Conservation (phyloP, 2,797 vertebrate genomes). For the Schizopygopsis pylzovi region DNA sequence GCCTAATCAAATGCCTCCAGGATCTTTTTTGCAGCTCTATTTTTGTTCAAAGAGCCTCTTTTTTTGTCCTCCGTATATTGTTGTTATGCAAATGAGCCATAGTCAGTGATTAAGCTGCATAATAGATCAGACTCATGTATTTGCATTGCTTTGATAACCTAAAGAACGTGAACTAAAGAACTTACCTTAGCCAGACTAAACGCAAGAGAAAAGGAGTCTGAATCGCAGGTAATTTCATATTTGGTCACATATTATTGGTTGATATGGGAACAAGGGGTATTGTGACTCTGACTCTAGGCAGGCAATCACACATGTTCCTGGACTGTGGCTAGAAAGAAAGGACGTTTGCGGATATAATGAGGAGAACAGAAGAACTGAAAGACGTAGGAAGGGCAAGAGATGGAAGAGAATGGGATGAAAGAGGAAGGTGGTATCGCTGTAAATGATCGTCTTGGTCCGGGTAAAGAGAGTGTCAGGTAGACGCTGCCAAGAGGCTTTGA, state of each 20-base stretch:
- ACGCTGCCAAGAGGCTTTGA: conserved; percentile 29
- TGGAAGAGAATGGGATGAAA: conserved; percentile 15
- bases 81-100: conserved; percentile 31
- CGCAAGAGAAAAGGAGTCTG: conserved; percentile 8
- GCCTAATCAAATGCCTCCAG: conserved; percentile 18
- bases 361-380: conserved; percentile 18
- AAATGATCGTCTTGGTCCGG: conserved; percentile 23
- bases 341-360: conserved; percentile 9
- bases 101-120: conserved; percentile 42
- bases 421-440: conserved; percentile 2
- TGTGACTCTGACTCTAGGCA: neutral
- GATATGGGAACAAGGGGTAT: neutral
- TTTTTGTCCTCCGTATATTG: conserved; percentile 36
- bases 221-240: conserved; percentile 16
- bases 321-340: neutral
- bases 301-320: conserved; percentile 16
- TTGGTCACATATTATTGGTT: conserved; percentile 7
- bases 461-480: conserved; percentile 40
- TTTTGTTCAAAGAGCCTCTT: conserved; percentile 23
- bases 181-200: conserved; percentile 31
- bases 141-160: conserved; percentile 48
- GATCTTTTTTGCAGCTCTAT: conserved; percentile 3
- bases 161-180: conserved; percentile 32
- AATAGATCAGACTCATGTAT: conserved; percentile 43
- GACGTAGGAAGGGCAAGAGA: no score